These are phyloP conservation scores for Hypercompe scribonia DNA, from an alignment of 2,888 invertebrate species.

Conservation along the genomic window DNA sequence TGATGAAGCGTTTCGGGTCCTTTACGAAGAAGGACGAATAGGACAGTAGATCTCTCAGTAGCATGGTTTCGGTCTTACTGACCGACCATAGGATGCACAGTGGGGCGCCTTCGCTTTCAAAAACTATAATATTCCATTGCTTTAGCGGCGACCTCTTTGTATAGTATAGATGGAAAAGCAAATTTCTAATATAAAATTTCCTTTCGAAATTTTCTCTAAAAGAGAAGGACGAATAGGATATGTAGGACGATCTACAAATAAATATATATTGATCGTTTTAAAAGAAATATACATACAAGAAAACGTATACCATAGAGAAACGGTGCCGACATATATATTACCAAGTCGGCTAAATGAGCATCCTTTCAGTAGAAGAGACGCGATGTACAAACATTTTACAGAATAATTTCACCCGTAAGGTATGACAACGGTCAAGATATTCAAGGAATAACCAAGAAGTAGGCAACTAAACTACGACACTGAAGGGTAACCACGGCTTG, in stretches of 20 bases:
- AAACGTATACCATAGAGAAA: background rate
- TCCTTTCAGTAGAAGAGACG: background rate
- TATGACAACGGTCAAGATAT: background rate
- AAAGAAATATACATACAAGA: background rate
- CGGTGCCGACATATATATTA: background rate
- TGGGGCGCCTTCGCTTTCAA: background rate
- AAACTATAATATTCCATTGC: background rate
- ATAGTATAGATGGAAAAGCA: background rate
- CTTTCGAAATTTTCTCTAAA: background rate
- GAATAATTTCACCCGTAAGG: background rate
- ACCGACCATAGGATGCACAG: background rate
- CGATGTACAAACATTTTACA: background rate
- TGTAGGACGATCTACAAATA: background rate
- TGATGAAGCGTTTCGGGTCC: slow-evolving; percentile 9
- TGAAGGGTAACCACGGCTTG: slow-evolving; percentile 8
- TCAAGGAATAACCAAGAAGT: background rate
- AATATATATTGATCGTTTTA: background rate
- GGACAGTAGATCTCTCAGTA: slow-evolving; percentile 3
- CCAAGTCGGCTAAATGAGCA: background rate
- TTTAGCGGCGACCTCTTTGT: background rate
- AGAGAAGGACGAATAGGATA: slow-evolving; percentile 10
- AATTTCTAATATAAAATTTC: background rate
- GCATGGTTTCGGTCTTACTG: background rate
- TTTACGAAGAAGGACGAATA: slow-evolving; percentile 19
- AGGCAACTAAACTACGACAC: slow-evolving; percentile 15